phyloP scores from a whole-genome alignment of 2,888 invertebrate species.

The Caenorhabditis sulstoni region DNA sequence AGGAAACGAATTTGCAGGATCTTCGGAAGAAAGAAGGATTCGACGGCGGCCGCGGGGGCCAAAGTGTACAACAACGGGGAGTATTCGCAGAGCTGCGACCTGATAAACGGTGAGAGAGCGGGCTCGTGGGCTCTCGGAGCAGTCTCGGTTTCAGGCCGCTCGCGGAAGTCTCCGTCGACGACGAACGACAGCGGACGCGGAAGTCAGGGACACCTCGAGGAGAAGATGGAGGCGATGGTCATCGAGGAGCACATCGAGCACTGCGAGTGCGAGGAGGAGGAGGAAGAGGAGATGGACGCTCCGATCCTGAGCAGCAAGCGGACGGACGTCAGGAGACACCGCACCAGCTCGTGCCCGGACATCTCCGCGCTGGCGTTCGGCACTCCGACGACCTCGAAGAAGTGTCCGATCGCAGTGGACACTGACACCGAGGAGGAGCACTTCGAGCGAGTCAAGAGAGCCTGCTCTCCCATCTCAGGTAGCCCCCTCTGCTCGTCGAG shows the following conservation, averaged over 20 bases:
- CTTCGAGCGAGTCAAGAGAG: conserved; percentile 54
- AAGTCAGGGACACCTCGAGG: conserved; percentile 70
- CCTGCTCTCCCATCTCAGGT: conserved; percentile 61
- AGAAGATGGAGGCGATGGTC: conserved; percentile 64
- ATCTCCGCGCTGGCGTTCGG: conserved; percentile 42
- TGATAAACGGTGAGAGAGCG: conserved; percentile 66
- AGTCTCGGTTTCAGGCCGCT: conserved; percentile 68
- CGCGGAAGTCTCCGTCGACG: conserved; percentile 74
- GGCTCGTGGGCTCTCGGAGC: too few relatives aligned
- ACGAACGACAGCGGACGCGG: conserved; percentile 74
- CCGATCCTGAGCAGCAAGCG: conserved; percentile 53
- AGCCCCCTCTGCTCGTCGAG: neutral
- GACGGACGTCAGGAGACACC: conserved; percentile 26
- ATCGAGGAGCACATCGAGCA: conserved; percentile 57
- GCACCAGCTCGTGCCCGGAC: conserved; percentile 64
- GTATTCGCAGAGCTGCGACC: conserved; percentile 67
- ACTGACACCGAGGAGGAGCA: conserved; percentile 68
- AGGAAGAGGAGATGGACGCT: conserved; percentile 53
- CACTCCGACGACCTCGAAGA: conserved; percentile 36
- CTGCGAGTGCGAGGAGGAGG: conserved; percentile 40
- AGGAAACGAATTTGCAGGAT: conserved; percentile 63
- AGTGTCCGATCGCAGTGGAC: conserved; percentile 63
- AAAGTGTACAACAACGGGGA: conserved; percentile 65
- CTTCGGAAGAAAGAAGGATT: conserved; percentile 66
- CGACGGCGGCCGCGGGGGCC: conserved; percentile 21